Base-by-base conservation (phyloP, 1,140 invertebrate genomes). In the Bombus ignitus region DNA sequence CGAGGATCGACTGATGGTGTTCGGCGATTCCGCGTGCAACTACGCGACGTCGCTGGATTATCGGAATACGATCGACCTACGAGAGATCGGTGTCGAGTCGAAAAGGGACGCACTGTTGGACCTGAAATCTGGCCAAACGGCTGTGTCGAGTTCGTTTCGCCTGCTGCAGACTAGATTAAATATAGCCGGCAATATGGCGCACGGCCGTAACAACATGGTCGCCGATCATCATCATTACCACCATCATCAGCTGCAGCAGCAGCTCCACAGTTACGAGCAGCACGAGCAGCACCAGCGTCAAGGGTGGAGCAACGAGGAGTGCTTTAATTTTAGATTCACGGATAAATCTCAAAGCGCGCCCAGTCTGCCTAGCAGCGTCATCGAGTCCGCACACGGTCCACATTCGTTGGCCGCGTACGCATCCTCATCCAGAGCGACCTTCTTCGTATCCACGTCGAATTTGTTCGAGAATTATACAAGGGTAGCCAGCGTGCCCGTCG, bases 401-500 rank as follows among this genome's bases (percentile, higher is more conserved):
- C 37, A 39, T 2, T 68, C 70, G 42, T 74, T 76, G n/a, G 22
- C 22, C 3, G 37, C 37, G n/a, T 37, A 71, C 85, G 35, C 79
- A 9, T 86, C 83, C 25, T 88, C 83, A 1, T 90, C 90, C 74
- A 88, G 82, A 57, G 83, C 82, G 13, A 88, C 83, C 53, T 89
- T 81, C 15, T 87, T 87, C 53, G 89, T 85, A 39, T 87, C 92
- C 77, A 91, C 90, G 9, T 88, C 90, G 78, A 91, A 86, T 70
- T 79, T 88, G 18, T 92, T 92, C 73, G 93, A 94, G 68, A 94
- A 94, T 71, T 92, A 93, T 71, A 94, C 94, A 13, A 92, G 93
- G 73, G 95, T 96, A 25, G 93, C 92, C 32, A 96, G 96, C 89
- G 95, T 96, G 35, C 96, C 96, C 39, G 95, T 96, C 71, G 95